These are phyloP conservation scores for Eurypyga helias DNA, from an alignment of 2,113 vertebrate species.

Conservation along the genomic window DNA sequence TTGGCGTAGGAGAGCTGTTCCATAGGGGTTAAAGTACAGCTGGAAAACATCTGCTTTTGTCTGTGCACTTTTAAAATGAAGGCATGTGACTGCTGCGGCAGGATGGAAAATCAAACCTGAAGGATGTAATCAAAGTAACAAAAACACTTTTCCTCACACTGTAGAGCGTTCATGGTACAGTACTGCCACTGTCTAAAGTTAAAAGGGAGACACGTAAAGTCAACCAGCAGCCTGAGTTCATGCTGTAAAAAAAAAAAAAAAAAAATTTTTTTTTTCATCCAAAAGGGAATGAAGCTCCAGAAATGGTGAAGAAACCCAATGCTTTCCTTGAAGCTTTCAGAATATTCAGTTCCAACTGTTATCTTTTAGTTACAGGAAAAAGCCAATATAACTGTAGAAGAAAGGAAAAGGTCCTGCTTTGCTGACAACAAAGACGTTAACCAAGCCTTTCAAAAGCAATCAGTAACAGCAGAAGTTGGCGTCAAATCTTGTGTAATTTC, in stretches of 20 bases:
- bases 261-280: not conserved
- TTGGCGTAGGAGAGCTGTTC: not conserved
- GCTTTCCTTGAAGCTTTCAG: not conserved
- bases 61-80: not conserved
- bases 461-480: not conserved
- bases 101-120: not conserved
- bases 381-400: not conserved
- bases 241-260: not conserved
- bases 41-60: not conserved
- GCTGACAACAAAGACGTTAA: not conserved
- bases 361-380: not conserved
- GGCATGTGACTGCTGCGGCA: not conserved
- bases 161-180: not conserved
- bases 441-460: not conserved
- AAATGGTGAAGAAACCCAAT: not conserved
- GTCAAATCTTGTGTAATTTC: not conserved
- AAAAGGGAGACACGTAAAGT: not conserved
- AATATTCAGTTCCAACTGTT: not conserved
- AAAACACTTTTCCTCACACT: not conserved
- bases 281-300: not conserved
- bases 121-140: not conserved
- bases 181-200: fast-evolving
- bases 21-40: not conserved
- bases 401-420: not conserved
- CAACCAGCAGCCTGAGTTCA: not conserved